phyloP scores from a whole-genome alignment of 2,797 vertebrate species.

The Diplodus sargus region DNA sequence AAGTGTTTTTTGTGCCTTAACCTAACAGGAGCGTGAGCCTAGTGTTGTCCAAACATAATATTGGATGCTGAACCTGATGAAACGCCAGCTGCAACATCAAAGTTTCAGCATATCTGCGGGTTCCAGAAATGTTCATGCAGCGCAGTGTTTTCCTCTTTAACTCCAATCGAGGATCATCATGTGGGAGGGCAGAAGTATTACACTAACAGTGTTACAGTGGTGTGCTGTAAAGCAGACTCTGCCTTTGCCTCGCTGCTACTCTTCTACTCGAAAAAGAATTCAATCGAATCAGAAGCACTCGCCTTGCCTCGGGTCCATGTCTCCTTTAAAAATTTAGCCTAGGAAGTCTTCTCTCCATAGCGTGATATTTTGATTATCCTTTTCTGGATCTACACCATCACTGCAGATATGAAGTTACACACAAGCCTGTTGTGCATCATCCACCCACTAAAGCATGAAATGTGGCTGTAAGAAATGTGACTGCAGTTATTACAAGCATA shows the following conservation, averaged over 20 bases:
- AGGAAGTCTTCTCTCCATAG: slow-evolving; percentile 9
- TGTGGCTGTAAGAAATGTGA: slow-evolving; percentile 66
- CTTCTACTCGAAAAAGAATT: background rate
- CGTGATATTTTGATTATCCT: slow-evolving; percentile 31
- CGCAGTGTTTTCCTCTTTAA: background rate
- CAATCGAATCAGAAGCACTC: slow-evolving; percentile 1
- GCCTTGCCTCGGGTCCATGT: slow-evolving; percentile 5
- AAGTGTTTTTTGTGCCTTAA: no score
- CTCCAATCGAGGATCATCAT: background rate
- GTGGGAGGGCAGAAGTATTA: no score
- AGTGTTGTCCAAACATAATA: no score
- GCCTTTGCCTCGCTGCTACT: background rate
- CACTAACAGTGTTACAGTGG: no score
- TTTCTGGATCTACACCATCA: slow-evolving; percentile 24
- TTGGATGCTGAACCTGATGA: no score
- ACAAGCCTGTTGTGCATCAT: slow-evolving; percentile 35
- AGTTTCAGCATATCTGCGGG: no score
- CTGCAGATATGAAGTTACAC: slow-evolving; percentile 37
- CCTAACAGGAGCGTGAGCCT: no score
- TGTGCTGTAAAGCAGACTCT: slow-evolving; percentile 3
- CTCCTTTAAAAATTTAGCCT: slow-evolving; percentile 17
- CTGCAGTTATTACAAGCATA: slow-evolving; percentile 68
- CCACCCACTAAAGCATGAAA: slow-evolving; percentile 55
- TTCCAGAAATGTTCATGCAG: background rate
- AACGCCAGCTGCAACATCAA: no score